phyloP scores from a whole-genome alignment of 35 echinoderm and acorn worm species.

The Acanthaster planci region DNA sequence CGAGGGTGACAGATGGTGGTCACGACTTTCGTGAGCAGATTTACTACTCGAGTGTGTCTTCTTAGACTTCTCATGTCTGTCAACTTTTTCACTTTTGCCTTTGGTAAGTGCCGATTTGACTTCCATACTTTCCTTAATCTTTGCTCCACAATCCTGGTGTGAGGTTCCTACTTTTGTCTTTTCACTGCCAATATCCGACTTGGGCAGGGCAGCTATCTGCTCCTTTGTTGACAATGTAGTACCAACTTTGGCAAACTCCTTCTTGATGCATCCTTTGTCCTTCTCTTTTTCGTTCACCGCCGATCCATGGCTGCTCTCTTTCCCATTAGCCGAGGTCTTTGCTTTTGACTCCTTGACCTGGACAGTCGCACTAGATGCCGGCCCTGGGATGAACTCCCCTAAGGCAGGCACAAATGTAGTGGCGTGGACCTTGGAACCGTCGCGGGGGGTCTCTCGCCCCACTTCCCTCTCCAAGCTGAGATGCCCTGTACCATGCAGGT shows the following conservation, averaged over 20 bases:
- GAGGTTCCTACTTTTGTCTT: neutral
- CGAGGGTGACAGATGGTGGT: constrained; percentile 28
- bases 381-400: constrained; percentile 91
- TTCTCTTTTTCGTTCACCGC: constrained; percentile 8
- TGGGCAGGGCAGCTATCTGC: neutral
- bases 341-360: constrained; percentile 52
- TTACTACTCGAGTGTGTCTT: constrained; percentile 37
- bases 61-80: constrained; percentile 35
- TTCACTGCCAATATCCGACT: neutral
- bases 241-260: constrained; percentile 20
- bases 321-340: constrained; percentile 16
- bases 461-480: constrained; percentile 82
- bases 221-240: neutral
- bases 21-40: neutral
- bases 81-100: constrained; percentile 17
- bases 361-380: constrained; percentile 57
- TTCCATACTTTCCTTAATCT: neutral
- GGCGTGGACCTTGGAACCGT: constrained; percentile 90
- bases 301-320: neutral
- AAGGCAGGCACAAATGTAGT: constrained; percentile 90
- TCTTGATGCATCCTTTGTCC: constrained; percentile 7
- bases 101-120: neutral
- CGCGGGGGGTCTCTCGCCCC: constrained; percentile 58
- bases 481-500: constrained; percentile 82
- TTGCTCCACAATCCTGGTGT: neutral